Evolutionary conservation across 2,113 vertebrate species (phyloP), one percentile per base, ranked within the genome.

Genomic region (Etia nguti): DNA sequence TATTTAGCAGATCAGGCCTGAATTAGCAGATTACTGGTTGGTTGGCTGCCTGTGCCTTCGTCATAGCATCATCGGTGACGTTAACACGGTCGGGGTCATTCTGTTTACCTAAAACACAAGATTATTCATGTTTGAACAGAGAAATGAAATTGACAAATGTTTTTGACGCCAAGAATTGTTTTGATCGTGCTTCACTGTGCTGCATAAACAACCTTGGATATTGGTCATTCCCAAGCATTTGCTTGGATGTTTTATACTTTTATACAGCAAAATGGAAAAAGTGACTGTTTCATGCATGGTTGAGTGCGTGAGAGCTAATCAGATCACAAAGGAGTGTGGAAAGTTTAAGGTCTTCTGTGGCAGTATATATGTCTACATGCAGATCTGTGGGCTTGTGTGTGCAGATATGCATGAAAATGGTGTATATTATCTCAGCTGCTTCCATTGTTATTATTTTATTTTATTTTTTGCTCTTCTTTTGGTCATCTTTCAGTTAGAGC

Each of bases 11-110:
- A 84, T 95, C 92, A 95, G 92, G 89, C 79, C 87, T 73, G 92
- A 87, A 95, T 95, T 91, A 92, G 38, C 50, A 90, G 95, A 93
- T 96, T 96, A 96, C 55, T 20, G 36, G 54, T 84, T 18, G 36
- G 43, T 86, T 16, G 50, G 36, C 83, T 26, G 52, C 81, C 87
- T 60, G 87, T 82, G 73, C 80, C 31, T 82, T 90, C 73, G n/a
- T 24, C 62, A n/a, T 90, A 87, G 88, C 82, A 86, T 93, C 89
- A 90, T 65, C 15, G 52, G 50, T 92, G 87, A 92, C 43, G 56
- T 88, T 41, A 73, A 73, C 2, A 31, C 2, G 2, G 1, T 29
- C 10, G 15, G 56, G 85, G 62, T 79, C 68, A 55, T 77, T 77
- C 43, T 52, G 46, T 77, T 77, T 77, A 77, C 6, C 6, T 77